Conservation (phyloP, 2,888 invertebrate species). For the Oxycera nigricornis region DNA sequence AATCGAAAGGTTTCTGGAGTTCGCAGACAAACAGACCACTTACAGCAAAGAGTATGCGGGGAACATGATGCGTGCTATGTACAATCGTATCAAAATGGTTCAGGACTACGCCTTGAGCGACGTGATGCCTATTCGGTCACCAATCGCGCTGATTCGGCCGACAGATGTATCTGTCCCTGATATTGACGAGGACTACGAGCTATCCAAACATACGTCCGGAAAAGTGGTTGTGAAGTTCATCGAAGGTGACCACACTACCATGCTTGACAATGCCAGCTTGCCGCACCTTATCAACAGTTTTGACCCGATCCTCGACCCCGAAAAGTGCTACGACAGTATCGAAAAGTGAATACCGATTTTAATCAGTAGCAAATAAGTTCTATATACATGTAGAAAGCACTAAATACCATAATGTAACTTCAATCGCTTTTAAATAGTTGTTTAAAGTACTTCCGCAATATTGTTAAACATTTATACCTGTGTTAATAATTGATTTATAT, state of each 20-base stretch:
- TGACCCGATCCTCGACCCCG: conserved; percentile 53
- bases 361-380: no score
- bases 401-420: no score
- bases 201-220: conserved; percentile 67
- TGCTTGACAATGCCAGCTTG: conserved; percentile 71
- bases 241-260: conserved; percentile 77
- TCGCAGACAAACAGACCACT: conserved; percentile 58
- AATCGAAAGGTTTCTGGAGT: conserved; percentile 63
- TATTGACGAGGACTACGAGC: conserved; percentile 71
- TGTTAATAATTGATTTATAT: no score
- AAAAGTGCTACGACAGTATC: conserved; percentile 40
- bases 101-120: conserved; percentile 62
- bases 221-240: conserved; percentile 68
- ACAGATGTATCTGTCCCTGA: conserved; percentile 66
- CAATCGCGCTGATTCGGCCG: conserved; percentile 70
- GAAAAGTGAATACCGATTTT: no score
- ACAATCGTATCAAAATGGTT: conserved; percentile 66
- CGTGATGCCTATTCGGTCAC: conserved; percentile 65
- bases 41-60: conserved; percentile 62
- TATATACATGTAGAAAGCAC: no score
- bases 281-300: conserved; percentile 69
- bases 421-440: no score
- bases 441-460: no score
- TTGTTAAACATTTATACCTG: no score
- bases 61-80: conserved; percentile 61